Conservation (phyloP, 2,797 vertebrate species). For the Danio kyathit region DNA sequence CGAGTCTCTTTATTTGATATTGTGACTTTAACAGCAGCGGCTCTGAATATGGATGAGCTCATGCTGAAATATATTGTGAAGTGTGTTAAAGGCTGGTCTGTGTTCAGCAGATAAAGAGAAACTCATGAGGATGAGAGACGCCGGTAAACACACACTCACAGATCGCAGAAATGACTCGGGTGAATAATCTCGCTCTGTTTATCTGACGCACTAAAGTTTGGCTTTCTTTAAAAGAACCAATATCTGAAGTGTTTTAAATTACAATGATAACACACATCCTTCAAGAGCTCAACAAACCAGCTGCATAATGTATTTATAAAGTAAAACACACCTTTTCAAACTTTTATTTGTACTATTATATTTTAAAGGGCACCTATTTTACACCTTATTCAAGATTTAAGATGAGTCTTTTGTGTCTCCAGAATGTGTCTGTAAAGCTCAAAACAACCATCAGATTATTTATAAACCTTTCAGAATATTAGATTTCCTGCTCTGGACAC, state of each 20-base stretch:
- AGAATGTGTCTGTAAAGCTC: no score
- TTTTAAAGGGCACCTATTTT: no score
- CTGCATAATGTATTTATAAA: background rate
- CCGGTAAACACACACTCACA: background rate
- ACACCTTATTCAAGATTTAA: no score
- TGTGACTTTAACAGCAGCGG: background rate
- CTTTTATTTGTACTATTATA: no score
- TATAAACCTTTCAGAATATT: no score
- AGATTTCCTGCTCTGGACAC: no score
- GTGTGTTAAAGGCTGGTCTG: background rate
- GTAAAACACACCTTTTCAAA: no score
- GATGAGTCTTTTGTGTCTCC: no score
- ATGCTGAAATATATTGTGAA: background rate
- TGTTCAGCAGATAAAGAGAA: conserved; percentile 6
- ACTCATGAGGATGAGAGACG: conserved; percentile 3
- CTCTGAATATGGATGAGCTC: background rate
- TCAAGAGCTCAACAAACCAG: background rate
- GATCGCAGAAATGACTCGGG: conserved; percentile 11
- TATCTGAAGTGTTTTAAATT: conserved; percentile 6
- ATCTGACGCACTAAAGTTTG: background rate
- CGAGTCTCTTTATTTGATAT: background rate
- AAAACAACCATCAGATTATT: no score
- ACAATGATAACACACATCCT: background rate
- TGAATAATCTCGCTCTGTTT: background rate
- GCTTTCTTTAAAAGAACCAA: background rate